Evolutionary conservation across 64 coral and sea anemone species (phyloP), one percentile per base, ranked within the genome.

Genomic region (Stylophora pistillata): DNA sequence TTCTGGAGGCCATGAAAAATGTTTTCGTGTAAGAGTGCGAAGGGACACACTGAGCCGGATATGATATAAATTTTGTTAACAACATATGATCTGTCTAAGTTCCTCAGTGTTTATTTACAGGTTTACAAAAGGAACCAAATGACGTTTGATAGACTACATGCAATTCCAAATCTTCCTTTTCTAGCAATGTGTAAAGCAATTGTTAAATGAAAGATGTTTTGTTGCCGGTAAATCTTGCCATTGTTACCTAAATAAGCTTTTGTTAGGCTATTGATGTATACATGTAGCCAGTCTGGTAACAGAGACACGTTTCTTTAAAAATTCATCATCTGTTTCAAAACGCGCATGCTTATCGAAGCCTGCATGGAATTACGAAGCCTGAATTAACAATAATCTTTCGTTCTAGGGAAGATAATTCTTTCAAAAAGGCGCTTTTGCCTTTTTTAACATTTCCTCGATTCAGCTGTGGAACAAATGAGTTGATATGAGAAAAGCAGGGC

Each of bases 231-330:
- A 15, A 56, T 15, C 56, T 31, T 27, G 13, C 56, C 53, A 52
- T 34, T 84, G 23, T 68, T 84, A 0, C 20, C 13, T 25, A 84
- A 41, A 53, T 11, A 78, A 47, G 10, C 21, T 37, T 11, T 64
- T 20, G n/a, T 84, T 0, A 70, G 27, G 10, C 30, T 63, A 68
- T 84, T 69, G 9, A 84, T 37, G 31, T 68, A 2, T 41, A 23
- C 31, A 68, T 53, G 80, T n/a, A 25, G 60, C 12, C 6, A 15
- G 60, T 70, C 80, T 53, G 26, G 80, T 84, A 69, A n/a, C 53
- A 27, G n/a, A 37, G 60, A 84, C 80, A 84, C 80, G 80, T 84
- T 84, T 33, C 61, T 41, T 84, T 84, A 84, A 84, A 84, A 69
- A 84, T 84, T 84, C 20, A 84, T 84, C 20, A 23, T 16, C 80